phyloP scores from a whole-genome alignment of 2,113 vertebrate genomes.

The Myocastor coypus region DNA sequence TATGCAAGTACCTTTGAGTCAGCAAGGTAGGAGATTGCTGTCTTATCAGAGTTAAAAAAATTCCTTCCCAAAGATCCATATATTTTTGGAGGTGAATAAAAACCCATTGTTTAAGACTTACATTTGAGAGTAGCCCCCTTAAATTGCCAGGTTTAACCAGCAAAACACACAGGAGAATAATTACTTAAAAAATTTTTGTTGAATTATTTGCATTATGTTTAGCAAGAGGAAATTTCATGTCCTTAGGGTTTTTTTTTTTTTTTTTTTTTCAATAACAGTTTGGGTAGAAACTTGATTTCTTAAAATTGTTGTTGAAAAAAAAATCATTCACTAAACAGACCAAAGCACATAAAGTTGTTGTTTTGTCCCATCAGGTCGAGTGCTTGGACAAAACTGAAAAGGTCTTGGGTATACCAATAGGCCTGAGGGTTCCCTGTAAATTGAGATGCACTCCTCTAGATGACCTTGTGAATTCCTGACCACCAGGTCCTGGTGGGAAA shows the following conservation, averaged over 20 bases:
- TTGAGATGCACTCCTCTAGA: background rate
- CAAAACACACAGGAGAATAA: background rate
- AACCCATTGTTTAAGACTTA: constrained; percentile 34
- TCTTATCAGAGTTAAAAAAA: constrained; percentile 63
- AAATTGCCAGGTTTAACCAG: constrained; percentile 39
- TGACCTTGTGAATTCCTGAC: background rate
- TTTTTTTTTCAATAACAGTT: background rate
- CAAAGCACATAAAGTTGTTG: background rate
- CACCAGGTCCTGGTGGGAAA: background rate
- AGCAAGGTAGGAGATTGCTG: constrained; percentile 62
- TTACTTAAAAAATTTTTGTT: background rate
- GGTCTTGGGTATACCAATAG: background rate
- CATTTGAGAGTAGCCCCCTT: constrained; percentile 32
- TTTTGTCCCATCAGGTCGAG: background rate
- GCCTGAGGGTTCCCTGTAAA: background rate
- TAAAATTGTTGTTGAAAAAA: background rate
- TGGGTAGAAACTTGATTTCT: constrained; percentile 32
- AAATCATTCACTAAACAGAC: constrained; percentile 9
- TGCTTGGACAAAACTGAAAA: background rate
- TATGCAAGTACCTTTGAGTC: constrained; percentile 68
- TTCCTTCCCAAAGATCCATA: constrained; percentile 35
- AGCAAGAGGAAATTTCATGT: background rate
- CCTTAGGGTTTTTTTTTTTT: background rate
- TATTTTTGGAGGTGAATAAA: constrained; percentile 48
- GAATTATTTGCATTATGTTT: background rate